Conservation (phyloP, 2,797 vertebrate genomes). For the Hyperoplus immaculatus region DNA sequence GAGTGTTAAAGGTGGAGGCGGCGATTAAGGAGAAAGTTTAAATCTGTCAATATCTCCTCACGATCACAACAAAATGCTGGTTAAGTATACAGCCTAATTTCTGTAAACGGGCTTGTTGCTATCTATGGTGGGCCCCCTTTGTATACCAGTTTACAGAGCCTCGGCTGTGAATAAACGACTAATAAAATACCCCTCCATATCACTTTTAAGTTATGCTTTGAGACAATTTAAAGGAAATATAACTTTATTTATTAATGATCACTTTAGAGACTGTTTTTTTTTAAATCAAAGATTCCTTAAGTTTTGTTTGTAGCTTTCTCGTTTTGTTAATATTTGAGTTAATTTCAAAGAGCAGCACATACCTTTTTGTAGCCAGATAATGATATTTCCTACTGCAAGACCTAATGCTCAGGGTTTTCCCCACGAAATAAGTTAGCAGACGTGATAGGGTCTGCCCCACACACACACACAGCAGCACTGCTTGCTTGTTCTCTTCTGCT, state of each 20-base stretch:
- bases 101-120: no score
- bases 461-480: conserved; percentile 13
- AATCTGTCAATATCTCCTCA: no score
- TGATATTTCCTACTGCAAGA: neutral
- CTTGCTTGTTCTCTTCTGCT: neutral
- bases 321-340: neutral
- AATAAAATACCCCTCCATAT: no score
- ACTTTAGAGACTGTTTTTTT: neutral
- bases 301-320: neutral
- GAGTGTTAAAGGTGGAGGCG: neutral
- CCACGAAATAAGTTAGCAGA: conserved; percentile 6
- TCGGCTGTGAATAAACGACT: no score
- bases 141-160: no score
- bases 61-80: no score
- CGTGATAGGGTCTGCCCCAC: neutral
- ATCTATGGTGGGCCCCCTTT: no score
- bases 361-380: neutral
- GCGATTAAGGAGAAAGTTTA: no score
- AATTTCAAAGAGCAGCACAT: neutral
- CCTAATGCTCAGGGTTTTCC: conserved; percentile 4
- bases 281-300: neutral
- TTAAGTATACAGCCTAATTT: no score
- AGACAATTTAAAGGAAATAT: neutral
- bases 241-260: neutral
- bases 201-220: neutral